Evolutionary conservation across 2,888 invertebrate species (phyloP).

Genomic region (Drosophila mettleri): DNA sequence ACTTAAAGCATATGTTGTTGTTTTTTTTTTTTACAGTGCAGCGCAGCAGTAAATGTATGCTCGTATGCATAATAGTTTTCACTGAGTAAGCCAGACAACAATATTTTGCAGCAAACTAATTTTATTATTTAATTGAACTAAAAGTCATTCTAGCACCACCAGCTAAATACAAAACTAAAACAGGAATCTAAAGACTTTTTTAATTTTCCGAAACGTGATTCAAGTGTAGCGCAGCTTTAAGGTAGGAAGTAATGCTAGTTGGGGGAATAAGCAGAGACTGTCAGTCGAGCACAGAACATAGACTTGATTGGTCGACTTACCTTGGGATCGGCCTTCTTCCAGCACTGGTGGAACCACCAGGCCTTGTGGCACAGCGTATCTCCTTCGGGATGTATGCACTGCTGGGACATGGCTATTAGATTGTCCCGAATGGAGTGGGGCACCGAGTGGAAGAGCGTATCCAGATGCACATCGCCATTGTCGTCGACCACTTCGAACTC

Average conservation of each 20-base stretch:
- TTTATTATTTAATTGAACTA: background rate
- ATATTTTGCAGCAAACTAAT: background rate
- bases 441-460: constrained; percentile 75
- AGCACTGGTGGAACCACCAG: constrained; percentile 85
- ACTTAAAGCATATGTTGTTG: background rate
- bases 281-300: too few species aligned
- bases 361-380: constrained; percentile 83
- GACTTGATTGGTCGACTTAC: constrained; percentile 47
- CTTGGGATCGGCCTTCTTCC: constrained; percentile 84
- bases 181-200: background rate
- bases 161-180: background rate
- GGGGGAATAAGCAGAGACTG: background rate
- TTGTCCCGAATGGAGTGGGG: constrained; percentile 79
- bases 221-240: constrained; percentile 24
- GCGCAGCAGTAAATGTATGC: constrained; percentile 1
- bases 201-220: too few species aligned
- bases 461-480: constrained; percentile 84
- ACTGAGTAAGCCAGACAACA: background rate
- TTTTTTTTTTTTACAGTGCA: background rate
- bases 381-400: constrained; percentile 82
- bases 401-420: constrained; percentile 79
- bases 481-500: constrained; percentile 83
- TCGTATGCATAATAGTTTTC: constrained; percentile 1
- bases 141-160: background rate
- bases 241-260: constrained; percentile 79